Base-by-base conservation (phyloP, 1,140 invertebrate genomes). In the Hypsibius dujardini region DNA sequence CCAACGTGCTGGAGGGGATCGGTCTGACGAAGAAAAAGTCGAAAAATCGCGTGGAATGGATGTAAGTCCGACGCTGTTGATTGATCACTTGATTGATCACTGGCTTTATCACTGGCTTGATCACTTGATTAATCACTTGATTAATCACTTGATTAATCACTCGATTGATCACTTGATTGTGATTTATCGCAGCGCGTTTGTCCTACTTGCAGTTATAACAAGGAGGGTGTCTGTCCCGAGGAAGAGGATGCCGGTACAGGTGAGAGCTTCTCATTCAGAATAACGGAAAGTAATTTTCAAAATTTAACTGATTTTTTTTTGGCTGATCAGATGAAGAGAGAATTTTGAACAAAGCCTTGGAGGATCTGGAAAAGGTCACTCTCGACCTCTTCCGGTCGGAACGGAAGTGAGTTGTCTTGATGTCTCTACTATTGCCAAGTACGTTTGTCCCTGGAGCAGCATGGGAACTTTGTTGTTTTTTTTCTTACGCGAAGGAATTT, bases 1-100 rank as follows among this genome's bases (percentile, higher is more conserved):
- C 96, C 67, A 99, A 99, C 83, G 96, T 99, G 1, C 81, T 99
- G 72, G 96, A 99, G 83, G 96, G 96, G 69, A 96, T 98, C 80
- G 95, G 95, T 74, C 88, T 98, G 75, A 87, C 98, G 79, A 92
- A 97, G 79, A 99, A 99, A 81, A 91, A 90, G 76, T 93, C 90
- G 73, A 97, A 98, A 84, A 97, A 97, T 80, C 92, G 92, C 80
- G 95, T 97, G 77, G 91, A 91, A 78, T 93, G 89, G 90, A 90
- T 88, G 81, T 88, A 82, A 80, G 86, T 80, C 50, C 7, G 7
- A n/a, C n/a, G 50, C 7, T 56, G 7, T 56, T 7, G 7, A 56
- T n/a, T n/a, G n/a, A n/a, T n/a, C n/a, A n/a, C n/a, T n/a, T n/a
- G n/a, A n/a, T n/a, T n/a, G n/a, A n/a, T n/a, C n/a, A n/a, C n/a